These are phyloP conservation scores for Barbus barbus DNA, from an alignment of 2,113 vertebrate species.

Conservation along the genomic window DNA sequence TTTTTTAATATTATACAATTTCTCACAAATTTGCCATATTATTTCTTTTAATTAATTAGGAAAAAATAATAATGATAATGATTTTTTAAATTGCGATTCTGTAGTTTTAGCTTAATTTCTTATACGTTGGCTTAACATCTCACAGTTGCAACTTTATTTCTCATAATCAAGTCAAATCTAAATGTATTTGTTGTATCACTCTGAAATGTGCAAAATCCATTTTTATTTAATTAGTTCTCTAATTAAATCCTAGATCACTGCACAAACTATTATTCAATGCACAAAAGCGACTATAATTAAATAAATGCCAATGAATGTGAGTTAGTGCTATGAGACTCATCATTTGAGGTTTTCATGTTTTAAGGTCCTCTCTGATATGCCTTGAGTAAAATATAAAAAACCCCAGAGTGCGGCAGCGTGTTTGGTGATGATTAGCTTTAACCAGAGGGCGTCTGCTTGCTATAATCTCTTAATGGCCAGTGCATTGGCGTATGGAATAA, in stretches of 20 bases:
- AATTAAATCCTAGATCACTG: constrained; percentile 13
- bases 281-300: not conserved
- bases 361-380: not conserved
- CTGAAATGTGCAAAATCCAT: not conserved
- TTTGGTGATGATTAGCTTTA: constrained; percentile 22
- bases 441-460: constrained; percentile 14
- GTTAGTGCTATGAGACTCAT: not conserved
- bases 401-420: not conserved
- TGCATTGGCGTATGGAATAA: not conserved
- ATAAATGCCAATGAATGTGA: not conserved
- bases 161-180: not conserved
- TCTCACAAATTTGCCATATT: too few species aligned
- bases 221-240: not conserved
- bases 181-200: not conserved
- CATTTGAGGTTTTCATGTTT: not conserved
- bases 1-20: too few species aligned
- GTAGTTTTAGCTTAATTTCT: not conserved
- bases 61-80: too few species aligned
- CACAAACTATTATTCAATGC: constrained; percentile 1
- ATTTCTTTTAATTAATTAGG: too few species aligned
- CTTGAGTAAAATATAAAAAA: not conserved
- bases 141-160: not conserved
- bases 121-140: not conserved
- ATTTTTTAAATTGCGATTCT: not conserved
- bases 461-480: constrained; percentile 25